A percentile compares a stretch with the other conserved stretches of the same genome.
Evolutionary conservation across 2,888 invertebrate species (phyloP).

Genomic region (Antheraea assamensis): DNA sequence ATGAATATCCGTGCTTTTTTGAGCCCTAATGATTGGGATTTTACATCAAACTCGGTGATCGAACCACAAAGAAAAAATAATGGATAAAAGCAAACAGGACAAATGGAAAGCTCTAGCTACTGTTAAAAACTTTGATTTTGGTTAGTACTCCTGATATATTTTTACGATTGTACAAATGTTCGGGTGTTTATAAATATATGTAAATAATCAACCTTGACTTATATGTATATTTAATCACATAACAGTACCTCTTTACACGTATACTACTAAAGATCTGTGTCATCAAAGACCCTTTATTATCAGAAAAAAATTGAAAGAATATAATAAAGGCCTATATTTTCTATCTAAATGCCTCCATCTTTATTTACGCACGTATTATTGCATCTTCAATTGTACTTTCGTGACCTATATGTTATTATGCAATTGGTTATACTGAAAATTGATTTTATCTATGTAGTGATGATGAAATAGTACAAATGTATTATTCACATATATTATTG

Average conservation of each 20-base stretch:
- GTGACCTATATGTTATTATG: constrained; percentile 4
- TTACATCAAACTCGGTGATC: constrained; percentile 42
- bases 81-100: constrained; percentile 61
- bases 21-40: constrained; percentile 59
- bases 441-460: background rate
- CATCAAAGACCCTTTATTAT: too few relatives aligned
- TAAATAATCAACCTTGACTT: background rate
- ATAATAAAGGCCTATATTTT: background rate
- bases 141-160: constrained; percentile 40
- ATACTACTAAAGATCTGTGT: background rate
- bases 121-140: constrained; percentile 74
- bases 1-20: constrained; percentile 53
- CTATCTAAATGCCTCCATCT: background rate
- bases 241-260: background rate
- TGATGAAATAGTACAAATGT: background rate
- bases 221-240: background rate
- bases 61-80: constrained; percentile 35
- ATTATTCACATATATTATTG: background rate
- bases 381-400: background rate
- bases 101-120: constrained; percentile 75
- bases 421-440: background rate
- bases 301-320: background rate
- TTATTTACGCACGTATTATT: background rate
- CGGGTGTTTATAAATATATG: background rate
- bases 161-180: background rate